Percentiles rank a stretch among this genome's conserved stretches.
phyloP scores from a whole-genome alignment of 1,140 invertebrate species.

The Tachypleus tridentatus region DNA sequence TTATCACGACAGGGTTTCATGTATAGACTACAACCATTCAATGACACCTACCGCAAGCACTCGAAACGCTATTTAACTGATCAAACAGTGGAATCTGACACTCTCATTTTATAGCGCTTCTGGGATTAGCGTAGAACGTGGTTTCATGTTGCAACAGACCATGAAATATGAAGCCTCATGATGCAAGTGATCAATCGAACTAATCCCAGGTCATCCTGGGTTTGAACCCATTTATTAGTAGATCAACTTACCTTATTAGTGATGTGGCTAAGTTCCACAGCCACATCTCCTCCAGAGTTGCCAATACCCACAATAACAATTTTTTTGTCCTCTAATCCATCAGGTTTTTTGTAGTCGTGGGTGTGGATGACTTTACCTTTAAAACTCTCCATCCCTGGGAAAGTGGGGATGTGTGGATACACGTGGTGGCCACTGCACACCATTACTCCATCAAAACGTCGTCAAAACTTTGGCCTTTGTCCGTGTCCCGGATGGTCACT shows the following conservation, averaged over 20 bases:
- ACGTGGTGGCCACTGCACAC: conserved; percentile 33
- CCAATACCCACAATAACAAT: conserved; percentile 40
- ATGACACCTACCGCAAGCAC: no score
- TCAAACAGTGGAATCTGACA: no score
- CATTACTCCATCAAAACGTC: conserved; percentile 35
- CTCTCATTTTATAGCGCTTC: no score
- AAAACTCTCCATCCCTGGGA: conserved; percentile 29
- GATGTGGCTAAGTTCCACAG: conserved; percentile 37
- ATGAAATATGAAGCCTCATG: no score
- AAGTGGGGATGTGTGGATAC: conserved; percentile 27
- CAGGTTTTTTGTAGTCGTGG: conserved; percentile 31
- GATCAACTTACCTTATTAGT: conserved; percentile 32
- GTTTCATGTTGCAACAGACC: no score
- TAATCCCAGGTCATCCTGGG: no score
- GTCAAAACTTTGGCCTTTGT: background rate
- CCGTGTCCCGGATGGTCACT: no score
- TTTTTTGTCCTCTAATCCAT: conserved; percentile 31
- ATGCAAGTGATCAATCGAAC: no score
- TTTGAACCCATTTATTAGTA: background rate
- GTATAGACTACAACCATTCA: no score
- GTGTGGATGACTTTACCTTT: conserved; percentile 36
- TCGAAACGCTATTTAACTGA: no score
- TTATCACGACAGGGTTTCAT: no score
- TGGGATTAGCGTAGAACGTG: no score
- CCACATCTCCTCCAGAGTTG: conserved; percentile 42